phyloP scores from a whole-genome alignment of 1,140 invertebrate species.

The Ceratitis capitata region DNA sequence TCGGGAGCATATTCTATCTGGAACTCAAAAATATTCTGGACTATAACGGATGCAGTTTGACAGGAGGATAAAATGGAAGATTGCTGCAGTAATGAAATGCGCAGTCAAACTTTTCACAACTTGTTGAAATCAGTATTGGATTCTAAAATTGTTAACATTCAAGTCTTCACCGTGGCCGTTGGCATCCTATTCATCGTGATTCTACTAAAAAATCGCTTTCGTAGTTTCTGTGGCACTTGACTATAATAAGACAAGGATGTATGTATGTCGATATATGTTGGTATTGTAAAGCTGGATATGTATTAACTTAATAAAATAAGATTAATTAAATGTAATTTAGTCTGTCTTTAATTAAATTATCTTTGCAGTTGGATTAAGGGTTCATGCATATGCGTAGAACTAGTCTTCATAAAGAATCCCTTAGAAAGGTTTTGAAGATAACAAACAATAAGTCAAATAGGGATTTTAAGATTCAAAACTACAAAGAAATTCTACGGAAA shows the following conservation, averaged over 20 bases:
- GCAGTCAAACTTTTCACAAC: slow-evolving; percentile 59
- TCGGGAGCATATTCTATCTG: too few species aligned
- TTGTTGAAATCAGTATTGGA: slow-evolving; percentile 59
- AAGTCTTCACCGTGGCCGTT: slow-evolving; percentile 60
- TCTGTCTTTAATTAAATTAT: background rate
- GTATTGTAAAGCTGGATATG: background rate
- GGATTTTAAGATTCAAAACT: too few species aligned
- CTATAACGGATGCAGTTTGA: background rate
- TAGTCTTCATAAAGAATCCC: too few species aligned
- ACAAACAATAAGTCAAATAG: too few species aligned
- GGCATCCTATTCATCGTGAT: slow-evolving; percentile 61
- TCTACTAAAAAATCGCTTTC: slow-evolving; percentile 59
- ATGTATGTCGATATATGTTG: background rate
- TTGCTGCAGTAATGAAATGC: slow-evolving; percentile 59
- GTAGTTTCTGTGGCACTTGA: slow-evolving; percentile 59
- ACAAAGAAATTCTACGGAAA: too few species aligned
- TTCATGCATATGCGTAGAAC: too few species aligned
- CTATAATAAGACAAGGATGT: background rate
- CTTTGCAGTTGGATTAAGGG: background rate
- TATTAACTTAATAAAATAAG: slow-evolving; percentile 16
- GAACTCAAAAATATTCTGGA: too few species aligned
- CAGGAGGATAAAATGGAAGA: slow-evolving; percentile 49
- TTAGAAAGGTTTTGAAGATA: too few species aligned
- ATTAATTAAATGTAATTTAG: background rate
- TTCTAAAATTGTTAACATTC: slow-evolving; percentile 60